Conservation (phyloP, 2,888 invertebrate genomes). For the Myopa tessellatipennis region DNA sequence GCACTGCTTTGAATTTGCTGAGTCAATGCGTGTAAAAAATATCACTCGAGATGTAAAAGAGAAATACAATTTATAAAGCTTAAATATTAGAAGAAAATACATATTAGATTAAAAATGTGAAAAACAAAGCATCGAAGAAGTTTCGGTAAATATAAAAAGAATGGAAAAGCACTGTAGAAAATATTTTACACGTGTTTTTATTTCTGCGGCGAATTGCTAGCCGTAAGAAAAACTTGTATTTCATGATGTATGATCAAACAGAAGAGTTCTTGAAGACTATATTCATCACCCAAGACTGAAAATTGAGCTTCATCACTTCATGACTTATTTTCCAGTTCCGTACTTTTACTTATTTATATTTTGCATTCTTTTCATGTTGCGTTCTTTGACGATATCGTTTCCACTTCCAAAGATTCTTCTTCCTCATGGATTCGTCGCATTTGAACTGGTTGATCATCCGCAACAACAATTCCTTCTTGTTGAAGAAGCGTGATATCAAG, state of each 20-base stretch:
- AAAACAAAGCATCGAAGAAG: slow-evolving; percentile 39
- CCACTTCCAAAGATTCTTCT: slow-evolving; percentile 51
- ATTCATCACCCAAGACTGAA: slow-evolving; percentile 68
- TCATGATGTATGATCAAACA: slow-evolving; percentile 63
- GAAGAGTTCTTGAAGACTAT: slow-evolving; percentile 69
- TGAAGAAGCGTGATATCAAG: slow-evolving; percentile 67
- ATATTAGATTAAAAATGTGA: slow-evolving; percentile 36
- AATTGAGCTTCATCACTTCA: slow-evolving; percentile 5
- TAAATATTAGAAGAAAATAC: neutral
- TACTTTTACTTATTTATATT: neutral
- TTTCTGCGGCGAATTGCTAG: slow-evolving; percentile 16
- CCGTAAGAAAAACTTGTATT: slow-evolving; percentile 31
- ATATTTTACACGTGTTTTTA: slow-evolving; percentile 55
- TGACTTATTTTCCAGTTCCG: neutral
- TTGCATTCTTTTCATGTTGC: slow-evolving; percentile 44
- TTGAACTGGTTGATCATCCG: slow-evolving; percentile 69
- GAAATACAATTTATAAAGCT: slow-evolving; percentile 25
- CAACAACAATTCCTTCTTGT: slow-evolving; percentile 67
- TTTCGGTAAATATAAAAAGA: slow-evolving; percentile 47
- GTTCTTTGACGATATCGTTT: neutral
- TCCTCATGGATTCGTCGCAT: slow-evolving; percentile 67
- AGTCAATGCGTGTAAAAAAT: slow-evolving; percentile 56
- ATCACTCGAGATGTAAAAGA: neutral
- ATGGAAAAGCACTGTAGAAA: neutral
- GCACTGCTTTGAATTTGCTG: slow-evolving; percentile 56